phyloP scores from a whole-genome alignment of 1,140 invertebrate genomes.

The Diplogasteroides magnus region DNA sequence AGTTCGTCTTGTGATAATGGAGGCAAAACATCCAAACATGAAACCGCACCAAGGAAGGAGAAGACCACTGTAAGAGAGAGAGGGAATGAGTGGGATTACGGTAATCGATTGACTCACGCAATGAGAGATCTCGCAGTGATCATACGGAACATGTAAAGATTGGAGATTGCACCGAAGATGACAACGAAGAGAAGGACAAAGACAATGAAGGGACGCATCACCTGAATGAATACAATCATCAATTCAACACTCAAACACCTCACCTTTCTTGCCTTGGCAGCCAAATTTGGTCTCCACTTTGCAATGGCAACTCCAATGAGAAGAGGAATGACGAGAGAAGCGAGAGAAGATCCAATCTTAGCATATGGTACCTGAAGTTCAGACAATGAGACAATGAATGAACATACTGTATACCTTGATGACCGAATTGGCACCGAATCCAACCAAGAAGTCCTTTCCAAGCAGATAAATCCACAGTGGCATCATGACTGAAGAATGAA shows the following conservation, averaged over 20 bases:
- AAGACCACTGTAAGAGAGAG: slow-evolving; percentile 32
- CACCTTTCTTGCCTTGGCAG: slow-evolving; percentile 64
- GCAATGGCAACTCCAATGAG: slow-evolving; percentile 67
- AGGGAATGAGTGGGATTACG: slow-evolving; percentile 6
- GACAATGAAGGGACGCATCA: slow-evolving; percentile 78
- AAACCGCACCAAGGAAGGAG: slow-evolving; percentile 73
- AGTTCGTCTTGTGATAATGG: slow-evolving; percentile 42
- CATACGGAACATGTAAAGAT: slow-evolving; percentile 82
- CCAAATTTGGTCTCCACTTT: slow-evolving; percentile 57
- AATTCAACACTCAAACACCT: slow-evolving; percentile 11
- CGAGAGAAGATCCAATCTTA: slow-evolving; percentile 71
- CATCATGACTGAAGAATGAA: slow-evolving; percentile 72
- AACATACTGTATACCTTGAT: slow-evolving; percentile 38
- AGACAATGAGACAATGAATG: slow-evolving; percentile 28
- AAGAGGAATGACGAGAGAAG: slow-evolving; percentile 75
- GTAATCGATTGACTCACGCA: slow-evolving; percentile 62
- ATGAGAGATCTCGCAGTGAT: slow-evolving; percentile 65
- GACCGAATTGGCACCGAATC: slow-evolving; percentile 55
- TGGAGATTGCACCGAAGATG: slow-evolving; percentile 82
- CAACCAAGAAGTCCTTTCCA: slow-evolving; percentile 71
- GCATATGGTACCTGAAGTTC: slow-evolving; percentile 73
- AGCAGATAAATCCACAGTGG: slow-evolving; percentile 89
- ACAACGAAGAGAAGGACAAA: slow-evolving; percentile 78
- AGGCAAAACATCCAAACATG: slow-evolving; percentile 64
- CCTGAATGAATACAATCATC: slow-evolving; percentile 55